Base-by-base conservation (phyloP, 1,140 invertebrate genomes). In the Lanistes nyassanus region DNA sequence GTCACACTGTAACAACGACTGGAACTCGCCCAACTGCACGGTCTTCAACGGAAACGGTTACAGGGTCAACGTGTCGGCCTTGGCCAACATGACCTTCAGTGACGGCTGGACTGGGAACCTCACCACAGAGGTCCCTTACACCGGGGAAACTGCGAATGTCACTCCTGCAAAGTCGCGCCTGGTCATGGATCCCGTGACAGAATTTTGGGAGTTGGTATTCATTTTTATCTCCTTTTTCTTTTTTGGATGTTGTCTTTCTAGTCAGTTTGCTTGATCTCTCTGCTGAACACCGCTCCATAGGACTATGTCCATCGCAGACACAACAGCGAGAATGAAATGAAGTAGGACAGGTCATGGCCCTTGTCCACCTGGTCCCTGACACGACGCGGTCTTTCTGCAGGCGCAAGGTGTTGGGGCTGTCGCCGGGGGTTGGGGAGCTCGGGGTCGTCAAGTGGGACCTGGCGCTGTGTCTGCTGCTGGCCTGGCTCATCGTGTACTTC, bases 401-500 rank as follows among this genome's bases (percentile, higher is more conserved):
- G 80, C 84, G 86, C 69, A 88, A 87, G 81, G 87, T 90, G 62
- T 90, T 99, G 70, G 94, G 95, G 91, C 94, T 97, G 80, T 96
- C 96, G 19, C 92, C 94, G 82, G 95, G 96, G 85, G 96, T 99
- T 58, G 94, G 97, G 80, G 91, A 93, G 76, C 95, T 96, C 0
- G 93, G 95, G 83, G 92, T 90, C 6, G 97, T 99, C 88, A 98
- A 98, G 90, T 98, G 95, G 93, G 96, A 97, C 87, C 97, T 99
- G 74, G 96, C 94, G 21, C 84, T 97, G 31, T 95, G 95, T 31
- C 90, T 99, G 31, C 91, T 97, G 6, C 91, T 98, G 0, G 95
- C 97, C 66, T 99, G 98, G 98, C 94, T 98, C 65, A 90, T 99
- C n/a, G 96, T 98, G 72, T 99, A 98, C 88, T 93, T 98, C 90